These are phyloP conservation scores for Setophaga coronata DNA, from an alignment of 2,113 vertebrate genomes.

Conservation along the genomic window DNA sequence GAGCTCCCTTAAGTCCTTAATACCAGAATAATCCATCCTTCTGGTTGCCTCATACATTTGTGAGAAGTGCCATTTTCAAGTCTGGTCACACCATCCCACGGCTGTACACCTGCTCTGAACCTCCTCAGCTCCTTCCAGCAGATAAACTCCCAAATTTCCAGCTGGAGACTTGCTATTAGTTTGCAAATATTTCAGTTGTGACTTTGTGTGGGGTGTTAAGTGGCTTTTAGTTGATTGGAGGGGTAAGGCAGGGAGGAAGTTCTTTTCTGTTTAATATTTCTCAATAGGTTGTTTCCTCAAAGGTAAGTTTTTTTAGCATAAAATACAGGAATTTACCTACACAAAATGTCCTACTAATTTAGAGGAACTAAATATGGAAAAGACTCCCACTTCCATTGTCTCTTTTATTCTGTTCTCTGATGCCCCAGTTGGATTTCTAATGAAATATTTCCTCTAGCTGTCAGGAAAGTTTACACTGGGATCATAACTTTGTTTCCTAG, in stretches of 20 bases:
- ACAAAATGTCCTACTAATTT: neutral
- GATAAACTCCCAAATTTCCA: neutral
- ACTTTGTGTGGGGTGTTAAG: neutral
- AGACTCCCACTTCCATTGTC: conserved; percentile 8
- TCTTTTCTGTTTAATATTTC: neutral
- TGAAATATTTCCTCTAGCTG: conserved; percentile 6
- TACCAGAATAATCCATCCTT: neutral
- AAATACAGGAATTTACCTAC: neutral
- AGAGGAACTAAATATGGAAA: neutral
- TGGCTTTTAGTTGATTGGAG: neutral
- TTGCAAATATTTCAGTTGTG: neutral
- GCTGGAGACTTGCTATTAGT: neutral
- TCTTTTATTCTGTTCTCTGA: neutral
- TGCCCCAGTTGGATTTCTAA: neutral
- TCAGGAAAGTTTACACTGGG: neutral
- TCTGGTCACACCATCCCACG: neutral
- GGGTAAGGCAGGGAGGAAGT: neutral
- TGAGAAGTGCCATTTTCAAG: neutral
- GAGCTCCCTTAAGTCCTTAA: neutral
- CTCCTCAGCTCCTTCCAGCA: neutral
- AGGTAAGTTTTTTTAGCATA: neutral
- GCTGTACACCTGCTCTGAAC: neutral
- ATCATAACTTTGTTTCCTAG: conserved; percentile 42
- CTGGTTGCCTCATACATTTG: neutral
- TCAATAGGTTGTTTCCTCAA: neutral